Evolutionary conservation across 2,888 invertebrate genomes (phyloP).

Genomic region (Eumerus sabulonum): DNA sequence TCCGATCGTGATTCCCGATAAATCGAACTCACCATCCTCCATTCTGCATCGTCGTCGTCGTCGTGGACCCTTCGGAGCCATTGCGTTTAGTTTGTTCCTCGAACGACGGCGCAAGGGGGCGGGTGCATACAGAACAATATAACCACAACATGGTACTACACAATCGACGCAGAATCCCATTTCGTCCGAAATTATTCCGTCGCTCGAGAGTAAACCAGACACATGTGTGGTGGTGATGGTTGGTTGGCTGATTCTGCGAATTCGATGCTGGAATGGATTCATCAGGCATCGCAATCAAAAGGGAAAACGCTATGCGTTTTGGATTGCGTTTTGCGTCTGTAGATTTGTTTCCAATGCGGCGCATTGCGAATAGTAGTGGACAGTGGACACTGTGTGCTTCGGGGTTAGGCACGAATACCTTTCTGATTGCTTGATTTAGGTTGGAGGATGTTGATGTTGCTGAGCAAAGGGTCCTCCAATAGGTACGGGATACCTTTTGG

Average conservation of each 20-base stretch:
- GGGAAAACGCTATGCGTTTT: slow-evolving; percentile 64
- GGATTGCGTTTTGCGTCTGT: slow-evolving; percentile 54
- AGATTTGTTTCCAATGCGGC: slow-evolving; percentile 35
- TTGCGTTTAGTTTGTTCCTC: too few species aligned
- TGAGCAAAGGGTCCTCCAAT: slow-evolving; percentile 40
- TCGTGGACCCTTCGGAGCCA: too few species aligned
- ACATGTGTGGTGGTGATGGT: slow-evolving; percentile 41
- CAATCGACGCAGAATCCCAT: slow-evolving; percentile 54
- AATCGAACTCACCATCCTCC: slow-evolving; percentile 50
- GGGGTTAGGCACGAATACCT: slow-evolving; percentile 68
- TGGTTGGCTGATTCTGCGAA: slow-evolving; percentile 57
- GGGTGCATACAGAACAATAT: slow-evolving; percentile 16
- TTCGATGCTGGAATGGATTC: slow-evolving; percentile 62
- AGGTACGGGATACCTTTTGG: slow-evolving; percentile 22
- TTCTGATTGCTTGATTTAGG: slow-evolving; percentile 68
- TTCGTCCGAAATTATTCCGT: slow-evolving; percentile 58
- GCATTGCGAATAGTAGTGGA: slow-evolving; percentile 33
- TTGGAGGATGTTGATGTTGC: slow-evolving; percentile 27
- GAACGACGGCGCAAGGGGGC: background rate
- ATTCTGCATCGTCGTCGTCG: too few species aligned
- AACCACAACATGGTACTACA: slow-evolving; percentile 14
- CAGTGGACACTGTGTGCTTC: slow-evolving; percentile 31
- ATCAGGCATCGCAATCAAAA: slow-evolving; percentile 64
- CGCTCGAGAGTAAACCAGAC: background rate
- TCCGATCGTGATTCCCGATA: slow-evolving; percentile 66